phyloP scores from a whole-genome alignment of 2,797 vertebrate genomes.

The Mormyrops attenuatus region DNA sequence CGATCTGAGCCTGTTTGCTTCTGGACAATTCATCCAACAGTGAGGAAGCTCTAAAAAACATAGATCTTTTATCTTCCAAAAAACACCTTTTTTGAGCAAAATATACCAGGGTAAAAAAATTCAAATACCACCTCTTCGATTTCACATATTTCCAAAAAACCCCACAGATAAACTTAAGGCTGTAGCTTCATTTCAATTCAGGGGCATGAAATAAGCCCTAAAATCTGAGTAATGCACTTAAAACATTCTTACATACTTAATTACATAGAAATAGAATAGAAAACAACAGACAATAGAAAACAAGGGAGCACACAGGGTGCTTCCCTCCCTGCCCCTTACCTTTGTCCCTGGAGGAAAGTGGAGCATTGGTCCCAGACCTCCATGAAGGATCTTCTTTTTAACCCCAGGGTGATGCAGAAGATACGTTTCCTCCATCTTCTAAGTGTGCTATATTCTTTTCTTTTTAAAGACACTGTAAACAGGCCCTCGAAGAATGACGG shows the following conservation, averaged over 20 bases:
- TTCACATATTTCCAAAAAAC: not conserved
- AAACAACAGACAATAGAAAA: not conserved
- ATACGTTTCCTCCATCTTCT: constrained; percentile 70
- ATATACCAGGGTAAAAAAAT: not conserved
- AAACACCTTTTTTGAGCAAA: not conserved
- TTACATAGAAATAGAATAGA: not conserved
- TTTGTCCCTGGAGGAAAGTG: constrained; percentile 75
- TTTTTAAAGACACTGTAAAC: not conserved
- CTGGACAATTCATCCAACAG: constrained; percentile 5
- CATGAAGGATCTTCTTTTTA: constrained; percentile 77
- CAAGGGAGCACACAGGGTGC: not conserved
- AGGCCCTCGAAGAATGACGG: not conserved
- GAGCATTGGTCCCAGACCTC: constrained; percentile 67
- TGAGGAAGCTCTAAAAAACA: not conserved
- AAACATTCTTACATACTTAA: not conserved
- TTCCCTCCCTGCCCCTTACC: constrained; percentile 49
- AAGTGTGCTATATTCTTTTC: not conserved
- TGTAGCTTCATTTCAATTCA: not conserved
- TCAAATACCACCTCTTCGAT: not conserved
- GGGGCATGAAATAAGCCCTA: not conserved
- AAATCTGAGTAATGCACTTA: not conserved
- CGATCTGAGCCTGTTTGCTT: constrained; percentile 9
- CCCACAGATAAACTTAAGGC: not conserved
- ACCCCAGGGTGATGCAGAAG: constrained; percentile 71
- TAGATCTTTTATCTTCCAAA: not conserved